Evolutionary conservation across 1,140 invertebrate species (phyloP).

Genomic region (Dinoponera quadriceps): DNA sequence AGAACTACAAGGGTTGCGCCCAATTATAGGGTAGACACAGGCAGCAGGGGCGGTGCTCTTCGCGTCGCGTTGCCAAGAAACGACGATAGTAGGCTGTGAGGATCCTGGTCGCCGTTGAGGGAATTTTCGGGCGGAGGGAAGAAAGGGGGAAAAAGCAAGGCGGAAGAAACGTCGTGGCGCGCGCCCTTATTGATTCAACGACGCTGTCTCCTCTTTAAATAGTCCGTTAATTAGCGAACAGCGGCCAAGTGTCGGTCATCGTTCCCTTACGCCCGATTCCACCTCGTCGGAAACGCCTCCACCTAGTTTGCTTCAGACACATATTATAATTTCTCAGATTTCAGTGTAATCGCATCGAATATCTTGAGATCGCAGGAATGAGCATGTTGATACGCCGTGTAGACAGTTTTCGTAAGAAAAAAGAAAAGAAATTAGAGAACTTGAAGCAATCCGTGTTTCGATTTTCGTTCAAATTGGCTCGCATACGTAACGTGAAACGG

Average conservation of each 20-base stretch:
- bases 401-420: slow-evolving; percentile 25
- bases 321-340: neutral
- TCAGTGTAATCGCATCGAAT: neutral
- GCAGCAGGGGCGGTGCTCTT: slow-evolving; percentile 74
- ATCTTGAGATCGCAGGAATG: neutral
- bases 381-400: too few relatives aligned
- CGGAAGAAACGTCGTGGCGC: slow-evolving; percentile 62
- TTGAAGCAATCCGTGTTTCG: neutral
- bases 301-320: neutral
- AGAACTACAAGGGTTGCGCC: slow-evolving; percentile 72
- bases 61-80: slow-evolving; percentile 78
- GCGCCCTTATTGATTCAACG: slow-evolving; percentile 77
- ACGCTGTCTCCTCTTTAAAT: slow-evolving; percentile 67
- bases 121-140: slow-evolving; percentile 67
- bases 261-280: slow-evolving; percentile 43
- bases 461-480: neutral
- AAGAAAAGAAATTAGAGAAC: slow-evolving; percentile 6
- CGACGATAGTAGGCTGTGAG: slow-evolving; percentile 74
- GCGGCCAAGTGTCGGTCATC: slow-evolving; percentile 40
- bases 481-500: neutral
- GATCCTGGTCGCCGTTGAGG: slow-evolving; percentile 68
- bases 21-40: slow-evolving; percentile 76
- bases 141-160: slow-evolving; percentile 47
- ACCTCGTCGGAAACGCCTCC: neutral
- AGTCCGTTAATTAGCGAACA: slow-evolving; percentile 72